Base-by-base conservation (phyloP, 2,888 invertebrate genomes). In the Osmoderma eremita region DNA sequence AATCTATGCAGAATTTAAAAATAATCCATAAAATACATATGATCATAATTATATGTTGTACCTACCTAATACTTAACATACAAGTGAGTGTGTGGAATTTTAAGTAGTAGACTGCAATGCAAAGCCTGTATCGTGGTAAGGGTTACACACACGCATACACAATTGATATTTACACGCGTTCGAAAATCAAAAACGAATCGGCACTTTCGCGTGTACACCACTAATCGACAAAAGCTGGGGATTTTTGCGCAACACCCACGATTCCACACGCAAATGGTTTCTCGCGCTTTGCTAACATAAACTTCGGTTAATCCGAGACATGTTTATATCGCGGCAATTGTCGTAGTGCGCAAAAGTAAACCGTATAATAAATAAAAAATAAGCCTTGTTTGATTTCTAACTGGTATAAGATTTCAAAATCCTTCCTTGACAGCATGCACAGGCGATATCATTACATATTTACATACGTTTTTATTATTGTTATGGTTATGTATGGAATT, bases 271-370 rank as follows among this genome's bases (percentile, higher is more conserved):
- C 50, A 30, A 30, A 24, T 15, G 20, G n/a, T 42, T 13, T 17
- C 50, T 50, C 6, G 22, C 20, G 50, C 24, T 24, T 50, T 50
- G 30, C 13, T 51, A 51, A 51, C 50, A 51, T 51, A 51, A 51
- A 51, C 24, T 51, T 24, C 24, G 12, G 50, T 51, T 24, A 22
- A 24, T 51, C 22, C 50, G 30, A 51, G 50, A 51, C 30, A 51
- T 51, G 30, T 51, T 51, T 51, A 51, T 51, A 51, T 51, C 48
- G 15, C n/a, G 51, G 15, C 17, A 53, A 53, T 53, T 17, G 53
- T 10, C 15, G 38, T 38, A 18, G 17, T 38, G 36, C 15, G 38
- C 38, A 53, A 36, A 53, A 53, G 17, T 53, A 8, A 15, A 10
- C 30, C 50, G 48, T 18, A n/a, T 30, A 51, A 36, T 51, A 51